phyloP scores from a whole-genome alignment of 2,797 vertebrate genomes.

The Buceros bicornis region DNA sequence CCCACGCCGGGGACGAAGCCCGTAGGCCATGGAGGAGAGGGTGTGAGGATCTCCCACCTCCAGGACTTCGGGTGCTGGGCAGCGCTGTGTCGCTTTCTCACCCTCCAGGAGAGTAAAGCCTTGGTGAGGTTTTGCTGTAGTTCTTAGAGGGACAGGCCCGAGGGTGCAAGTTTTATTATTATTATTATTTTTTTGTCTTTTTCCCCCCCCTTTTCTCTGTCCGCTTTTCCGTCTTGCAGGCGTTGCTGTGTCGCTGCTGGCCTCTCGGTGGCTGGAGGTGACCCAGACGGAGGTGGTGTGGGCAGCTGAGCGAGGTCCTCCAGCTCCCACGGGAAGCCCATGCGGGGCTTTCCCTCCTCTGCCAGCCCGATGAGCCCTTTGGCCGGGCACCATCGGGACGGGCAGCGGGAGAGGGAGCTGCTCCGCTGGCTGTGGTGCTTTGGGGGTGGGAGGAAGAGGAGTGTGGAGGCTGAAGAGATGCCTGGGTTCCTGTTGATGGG shows the following conservation, averaged over 20 bases:
- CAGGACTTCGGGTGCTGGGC: conserved; percentile 50
- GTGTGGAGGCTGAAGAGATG: neutral
- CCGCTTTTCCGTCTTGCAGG: neutral
- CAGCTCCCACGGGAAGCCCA: neutral
- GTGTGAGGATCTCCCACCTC: conserved; percentile 64
- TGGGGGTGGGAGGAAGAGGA: conserved; percentile 46
- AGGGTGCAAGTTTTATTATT: conserved; percentile 19
- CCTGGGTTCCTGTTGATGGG: neutral
- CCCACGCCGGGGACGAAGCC: conserved; percentile 67
- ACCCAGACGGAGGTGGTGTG: neutral
- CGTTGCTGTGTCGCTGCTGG: neutral
- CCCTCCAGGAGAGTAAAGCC: conserved; percentile 70
- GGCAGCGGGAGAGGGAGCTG: neutral
- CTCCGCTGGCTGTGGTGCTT: neutral
- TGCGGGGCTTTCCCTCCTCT: neutral
- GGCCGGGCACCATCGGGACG: neutral
- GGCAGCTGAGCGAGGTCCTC: neutral
- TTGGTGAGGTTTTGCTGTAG: conserved; percentile 74
- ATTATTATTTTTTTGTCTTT: neutral
- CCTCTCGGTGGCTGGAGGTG: conserved; percentile 2
- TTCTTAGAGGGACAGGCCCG: conserved; percentile 70
- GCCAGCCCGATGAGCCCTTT: neutral
- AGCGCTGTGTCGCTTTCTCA: conserved; percentile 48
- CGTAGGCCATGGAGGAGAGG: conserved; percentile 69
- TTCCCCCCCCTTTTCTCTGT: neutral